These are phyloP conservation scores for Acestrorhynchus altus DNA, from an alignment of 2,797 vertebrate species.

Conservation along the genomic window DNA sequence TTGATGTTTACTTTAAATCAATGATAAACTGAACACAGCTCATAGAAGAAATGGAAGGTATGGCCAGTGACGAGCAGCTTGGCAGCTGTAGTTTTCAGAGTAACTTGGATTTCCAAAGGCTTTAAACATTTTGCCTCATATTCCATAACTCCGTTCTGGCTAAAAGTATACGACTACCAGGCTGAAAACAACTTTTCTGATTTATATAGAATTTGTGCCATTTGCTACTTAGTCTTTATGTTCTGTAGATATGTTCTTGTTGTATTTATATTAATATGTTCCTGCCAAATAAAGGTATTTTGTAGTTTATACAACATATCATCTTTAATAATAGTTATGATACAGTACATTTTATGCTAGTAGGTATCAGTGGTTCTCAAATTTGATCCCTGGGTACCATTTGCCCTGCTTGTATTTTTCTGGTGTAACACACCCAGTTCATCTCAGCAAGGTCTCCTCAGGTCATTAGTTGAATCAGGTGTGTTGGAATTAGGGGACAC, in stretches of 20 bases:
- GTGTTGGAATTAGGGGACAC: too few relatives aligned
- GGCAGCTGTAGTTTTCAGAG: neutral
- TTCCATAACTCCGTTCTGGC: neutral
- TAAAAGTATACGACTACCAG: neutral
- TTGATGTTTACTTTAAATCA: neutral
- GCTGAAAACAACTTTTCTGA: neutral
- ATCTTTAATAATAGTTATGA: neutral
- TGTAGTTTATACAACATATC: neutral
- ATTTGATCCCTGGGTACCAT: too few relatives aligned
- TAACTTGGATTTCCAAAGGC: neutral
- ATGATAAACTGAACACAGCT: neutral
- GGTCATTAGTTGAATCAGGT: too few relatives aligned
- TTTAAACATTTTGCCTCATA: neutral
- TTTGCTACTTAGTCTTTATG: neutral
- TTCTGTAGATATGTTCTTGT: conserved; percentile 4
- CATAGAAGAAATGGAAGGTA: neutral
- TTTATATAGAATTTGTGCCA: neutral
- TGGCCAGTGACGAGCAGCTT: too few relatives aligned
- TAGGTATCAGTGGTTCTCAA: too few relatives aligned
- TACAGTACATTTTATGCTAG: too few relatives aligned
- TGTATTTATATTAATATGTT: conserved; percentile 6
- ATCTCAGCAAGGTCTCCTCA: too few relatives aligned
- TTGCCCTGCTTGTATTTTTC: too few relatives aligned
- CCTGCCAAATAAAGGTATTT: conserved; percentile 29
- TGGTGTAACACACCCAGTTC: too few relatives aligned